These are phyloP conservation scores for Sceloporus undulatus DNA, from an alignment of 2,113 vertebrate species.

Conservation along the genomic window DNA sequence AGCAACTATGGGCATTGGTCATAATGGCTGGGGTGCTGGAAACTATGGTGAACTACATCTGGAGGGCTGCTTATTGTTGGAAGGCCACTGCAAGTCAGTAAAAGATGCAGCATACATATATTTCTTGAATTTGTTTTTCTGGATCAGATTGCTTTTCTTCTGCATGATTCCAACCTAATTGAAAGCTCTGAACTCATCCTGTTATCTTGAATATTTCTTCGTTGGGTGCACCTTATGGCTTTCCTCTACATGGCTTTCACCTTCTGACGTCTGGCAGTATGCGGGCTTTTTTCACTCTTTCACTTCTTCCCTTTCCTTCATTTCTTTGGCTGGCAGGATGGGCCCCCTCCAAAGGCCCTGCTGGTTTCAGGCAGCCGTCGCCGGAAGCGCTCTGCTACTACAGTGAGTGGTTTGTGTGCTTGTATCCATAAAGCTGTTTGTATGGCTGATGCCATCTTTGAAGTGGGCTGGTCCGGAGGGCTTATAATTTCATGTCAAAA, in stretches of 20 bases:
- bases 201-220: not conserved
- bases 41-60: not conserved
- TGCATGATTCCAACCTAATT: not conserved
- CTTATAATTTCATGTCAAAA: too few relatives aligned
- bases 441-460: not conserved
- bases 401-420: conserved; percentile 34
- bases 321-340: conserved; percentile 27
- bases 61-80: not conserved
- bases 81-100: not conserved
- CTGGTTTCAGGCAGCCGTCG: not conserved
- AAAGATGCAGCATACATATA: too few relatives aligned
- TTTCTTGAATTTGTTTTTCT: not conserved
- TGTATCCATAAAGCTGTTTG: not conserved
- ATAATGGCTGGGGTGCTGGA: too few relatives aligned
- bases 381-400: not conserved
- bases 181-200: not conserved
- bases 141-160: not conserved
- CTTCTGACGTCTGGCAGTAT: not conserved
- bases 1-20: not conserved
- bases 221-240: not conserved
- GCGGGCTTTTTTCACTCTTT: not conserved
- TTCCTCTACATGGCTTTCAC: not conserved
- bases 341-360: conserved; percentile 19
- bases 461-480: too few relatives aligned
- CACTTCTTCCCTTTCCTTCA: not conserved